Evolutionary conservation across 2,113 vertebrate species (phyloP).

Genomic region (Xerus inauris): DNA sequence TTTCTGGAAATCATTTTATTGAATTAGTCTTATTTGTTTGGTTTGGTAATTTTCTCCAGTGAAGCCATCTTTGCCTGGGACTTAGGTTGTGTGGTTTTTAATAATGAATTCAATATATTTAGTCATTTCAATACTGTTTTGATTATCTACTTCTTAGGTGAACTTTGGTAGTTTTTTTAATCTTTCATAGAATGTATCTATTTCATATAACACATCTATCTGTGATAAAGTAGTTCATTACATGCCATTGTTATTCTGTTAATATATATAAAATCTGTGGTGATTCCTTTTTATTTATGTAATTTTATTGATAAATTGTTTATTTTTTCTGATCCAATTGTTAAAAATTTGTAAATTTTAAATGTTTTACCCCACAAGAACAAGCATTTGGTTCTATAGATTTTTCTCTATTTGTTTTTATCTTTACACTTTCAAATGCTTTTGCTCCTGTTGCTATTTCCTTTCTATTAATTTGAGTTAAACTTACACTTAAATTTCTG

Average conservation of each 20-base stretch:
- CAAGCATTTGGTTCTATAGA: background rate
- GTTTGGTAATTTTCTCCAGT: background rate
- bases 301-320: background rate
- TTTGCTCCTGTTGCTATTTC: background rate
- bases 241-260: background rate
- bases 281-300: background rate
- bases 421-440: background rate
- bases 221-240: background rate
- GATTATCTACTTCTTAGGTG: background rate
- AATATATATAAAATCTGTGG: background rate
- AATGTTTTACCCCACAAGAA: background rate
- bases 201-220: background rate
- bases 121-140: background rate
- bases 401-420: background rate
- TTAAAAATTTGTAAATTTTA: background rate
- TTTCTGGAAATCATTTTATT: background rate
- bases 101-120: background rate
- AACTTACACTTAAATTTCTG: background rate
- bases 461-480: background rate
- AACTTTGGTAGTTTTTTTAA: background rate
- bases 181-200: background rate
- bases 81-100: background rate
- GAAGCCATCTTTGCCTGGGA: background rate
- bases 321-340: background rate
- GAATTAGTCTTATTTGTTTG: background rate